Base-by-base conservation (phyloP, 2,113 vertebrate genomes). In the Gavialis gangeticus region DNA sequence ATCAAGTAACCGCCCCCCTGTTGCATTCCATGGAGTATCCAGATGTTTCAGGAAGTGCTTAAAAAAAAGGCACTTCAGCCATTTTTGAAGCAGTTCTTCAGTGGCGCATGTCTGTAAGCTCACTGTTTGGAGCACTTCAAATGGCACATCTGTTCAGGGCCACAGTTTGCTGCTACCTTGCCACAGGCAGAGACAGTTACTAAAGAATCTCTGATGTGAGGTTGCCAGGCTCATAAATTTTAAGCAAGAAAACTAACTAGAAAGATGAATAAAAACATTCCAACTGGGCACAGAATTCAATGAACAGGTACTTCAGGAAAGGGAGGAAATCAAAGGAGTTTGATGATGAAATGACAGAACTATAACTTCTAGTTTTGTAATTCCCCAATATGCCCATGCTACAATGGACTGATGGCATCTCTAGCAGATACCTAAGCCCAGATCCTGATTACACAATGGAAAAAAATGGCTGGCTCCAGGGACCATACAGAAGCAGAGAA, bases 281-380 rank as follows among this genome's bases (percentile, higher is more conserved):
- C 95, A 96, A 92, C 69, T 67, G 87, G 93, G 94, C 86, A 94
- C 88, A 91, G 82, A 93, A 95, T 97, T 90, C 91, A 92, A 85
- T 2, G 4, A 4, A 1, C 79, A 91, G 96, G 91, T 46, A 92
- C 84, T 93, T 97, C 95, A 90, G 88, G 30, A 67, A 86, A 91
- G 84, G 89, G 83, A 83, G 85, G 82, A 96, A 96, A 96, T 86
- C 89, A 93, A 85, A 76, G 62, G 37, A 46, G 75, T 95, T 96
- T 96, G 83, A 88, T 83, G 58, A 94, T 78, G 67, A 95, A 94
- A 84, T 88, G 85, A 67, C 77, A 82, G 92, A 90, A 96, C 91
- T 95, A 95, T 95, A 95, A 96, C 93, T 90, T 87, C 84, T 90
- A 96, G 90, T 84, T 87, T 91, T 81, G 96, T 95, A 96, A 94